phyloP scores from a whole-genome alignment of 2,888 invertebrate genomes.

The Cancer borealis region DNA sequence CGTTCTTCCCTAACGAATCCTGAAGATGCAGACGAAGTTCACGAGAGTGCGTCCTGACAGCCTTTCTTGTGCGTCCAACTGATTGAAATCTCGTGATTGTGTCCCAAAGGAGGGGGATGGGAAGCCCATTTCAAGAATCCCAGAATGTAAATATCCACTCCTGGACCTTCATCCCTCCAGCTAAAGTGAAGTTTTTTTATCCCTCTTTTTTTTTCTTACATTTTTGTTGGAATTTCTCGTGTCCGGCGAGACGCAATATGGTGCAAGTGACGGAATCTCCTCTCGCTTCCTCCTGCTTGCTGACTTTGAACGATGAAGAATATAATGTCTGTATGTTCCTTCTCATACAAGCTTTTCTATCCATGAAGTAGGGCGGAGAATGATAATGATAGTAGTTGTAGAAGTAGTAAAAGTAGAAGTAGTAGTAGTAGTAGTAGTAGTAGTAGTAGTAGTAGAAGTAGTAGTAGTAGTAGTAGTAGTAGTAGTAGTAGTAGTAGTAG shows the following conservation, averaged over 20 bases:
- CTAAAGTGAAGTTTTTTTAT: no score
- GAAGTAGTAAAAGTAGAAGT: neutral
- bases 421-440: slow-evolving; percentile 41
- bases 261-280: no score
- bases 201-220: no score
- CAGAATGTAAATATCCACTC: neutral
- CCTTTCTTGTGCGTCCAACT: neutral
- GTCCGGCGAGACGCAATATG: no score
- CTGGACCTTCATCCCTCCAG: neutral
- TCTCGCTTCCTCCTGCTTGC: no score
- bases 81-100: neutral
- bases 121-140: neutral
- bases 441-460: slow-evolving; percentile 45
- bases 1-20: neutral
- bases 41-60: neutral
- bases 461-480: slow-evolving; percentile 44
- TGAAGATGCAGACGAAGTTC: slow-evolving; percentile 11
- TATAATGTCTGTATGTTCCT: no score
- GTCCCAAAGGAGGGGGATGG: neutral
- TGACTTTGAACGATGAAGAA: no score
- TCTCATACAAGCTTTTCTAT: no score
- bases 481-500: slow-evolving; percentile 21
- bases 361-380: no score
- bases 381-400: neutral
- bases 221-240: no score